Base-by-base conservation (phyloP, 2,888 invertebrate species). In the Muscina levida region DNA sequence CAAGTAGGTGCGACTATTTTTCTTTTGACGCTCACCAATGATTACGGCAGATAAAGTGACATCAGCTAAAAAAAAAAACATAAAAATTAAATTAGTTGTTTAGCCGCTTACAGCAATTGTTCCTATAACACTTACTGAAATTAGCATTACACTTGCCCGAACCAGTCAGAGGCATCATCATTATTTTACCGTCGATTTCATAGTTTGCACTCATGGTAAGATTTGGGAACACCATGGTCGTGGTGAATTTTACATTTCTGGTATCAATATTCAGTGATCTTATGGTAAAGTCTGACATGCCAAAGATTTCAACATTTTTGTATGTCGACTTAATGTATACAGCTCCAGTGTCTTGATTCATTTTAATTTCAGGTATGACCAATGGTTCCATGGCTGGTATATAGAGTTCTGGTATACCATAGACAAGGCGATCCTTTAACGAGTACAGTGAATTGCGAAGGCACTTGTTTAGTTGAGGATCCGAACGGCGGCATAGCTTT, bases 371-470 rank as follows among this genome's bases (percentile, higher is more conserved):
- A 0, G 95, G 94, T 13, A 96, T 91, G 10, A 85, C 53, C 82
- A 96, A 92, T 0, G 96, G 96, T 81, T 96, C 95, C 82, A 95
- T 91, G 0, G 93, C 91, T 0, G 95, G 95, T 57, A 95, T 93
- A 15, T 92, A 91, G 0, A 95, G 89, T 85, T 94, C 94, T 0
- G 93, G 92, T 65, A 96, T 94, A 1, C 96, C 96, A 8, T 90
- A 85, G 0, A 91, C 89, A 15, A 96, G 88, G 44, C 92, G 90
- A 0, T 93, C 93, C 46, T 92, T 91, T 74, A 95, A 89, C 0
- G 89, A 88, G 72, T 94, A 93, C 8, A 95, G 91, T 1, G 93
- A 92, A 15, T 92, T 88, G 79, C 90, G 90, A 0, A 94, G 91
- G 85, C 96, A 96, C 10, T 91, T 91, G 85, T 92, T 92, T 66